Conservation (phyloP, 2,797 vertebrate genomes). For the Smutsia temminckii region DNA sequence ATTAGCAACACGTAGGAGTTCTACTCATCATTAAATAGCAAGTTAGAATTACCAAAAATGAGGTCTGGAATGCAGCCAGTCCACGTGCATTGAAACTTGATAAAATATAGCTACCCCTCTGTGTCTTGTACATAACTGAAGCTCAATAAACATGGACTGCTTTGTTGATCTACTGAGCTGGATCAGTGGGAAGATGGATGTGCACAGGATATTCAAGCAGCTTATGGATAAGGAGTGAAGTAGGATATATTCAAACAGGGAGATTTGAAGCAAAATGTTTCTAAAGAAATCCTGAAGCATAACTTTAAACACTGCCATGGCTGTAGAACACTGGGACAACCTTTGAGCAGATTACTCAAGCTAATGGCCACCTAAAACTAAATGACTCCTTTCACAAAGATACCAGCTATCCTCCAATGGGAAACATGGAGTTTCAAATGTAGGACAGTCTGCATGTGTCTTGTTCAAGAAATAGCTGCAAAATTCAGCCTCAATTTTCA, state of each 20-base stretch:
- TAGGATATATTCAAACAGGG: background rate
- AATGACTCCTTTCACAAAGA: conserved; percentile 50
- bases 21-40: conserved; percentile 26
- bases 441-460: background rate
- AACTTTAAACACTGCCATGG: conserved; percentile 48
- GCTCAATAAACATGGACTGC: background rate
- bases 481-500: background rate
- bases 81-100: background rate
- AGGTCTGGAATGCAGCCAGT: background rate
- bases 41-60: background rate
- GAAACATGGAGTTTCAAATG: background rate
- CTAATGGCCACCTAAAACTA: conserved; percentile 49
- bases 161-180: background rate
- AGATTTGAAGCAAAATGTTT: conserved; percentile 62
- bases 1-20: conserved; percentile 37
- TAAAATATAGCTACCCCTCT: background rate
- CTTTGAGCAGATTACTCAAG: conserved; percentile 22
- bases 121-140: background rate
- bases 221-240: background rate
- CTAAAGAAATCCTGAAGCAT: conserved; percentile 56
- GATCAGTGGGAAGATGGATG: background rate
- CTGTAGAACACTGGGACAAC: background rate
- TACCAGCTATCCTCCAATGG: background rate
- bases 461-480: background rate
- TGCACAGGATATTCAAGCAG: conserved; percentile 13